phyloP scores from a whole-genome alignment of 92 coral and sea anemone genomes.

The Pocillopora meandrina region DNA sequence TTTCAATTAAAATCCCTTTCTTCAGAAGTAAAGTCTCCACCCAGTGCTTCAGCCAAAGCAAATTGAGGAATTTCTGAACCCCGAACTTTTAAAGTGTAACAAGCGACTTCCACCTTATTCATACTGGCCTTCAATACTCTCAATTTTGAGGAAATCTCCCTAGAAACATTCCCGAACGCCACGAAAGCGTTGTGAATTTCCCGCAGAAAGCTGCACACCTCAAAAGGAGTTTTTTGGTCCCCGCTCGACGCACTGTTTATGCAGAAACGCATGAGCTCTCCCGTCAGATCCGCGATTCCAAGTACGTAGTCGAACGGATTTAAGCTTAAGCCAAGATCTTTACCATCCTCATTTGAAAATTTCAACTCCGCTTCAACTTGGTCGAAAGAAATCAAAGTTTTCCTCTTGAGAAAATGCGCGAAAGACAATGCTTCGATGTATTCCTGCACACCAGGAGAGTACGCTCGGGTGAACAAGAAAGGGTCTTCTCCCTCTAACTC shows the following conservation, averaged over 20 bases:
- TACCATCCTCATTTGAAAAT: constrained; percentile 57
- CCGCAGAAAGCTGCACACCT: constrained; percentile 79
- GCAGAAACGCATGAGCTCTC: constrained; percentile 93
- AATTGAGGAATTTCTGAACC: constrained; percentile 93
- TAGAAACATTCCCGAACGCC: constrained; percentile 67
- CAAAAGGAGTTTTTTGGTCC: constrained; percentile 72
- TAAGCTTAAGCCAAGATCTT: constrained; percentile 44
- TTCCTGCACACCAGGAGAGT: constrained; percentile 95
- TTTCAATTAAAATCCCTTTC: background rate
- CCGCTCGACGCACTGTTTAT: constrained; percentile 93
- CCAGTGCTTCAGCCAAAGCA: constrained; percentile 75
- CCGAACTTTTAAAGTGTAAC: constrained; percentile 88
- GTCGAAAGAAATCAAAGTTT: constrained; percentile 66
- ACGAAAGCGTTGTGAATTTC: constrained; percentile 74
- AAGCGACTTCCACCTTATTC: constrained; percentile 85
- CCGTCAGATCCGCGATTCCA: constrained; percentile 97
- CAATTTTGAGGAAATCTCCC: constrained; percentile 76
- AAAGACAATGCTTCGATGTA: constrained; percentile 87
- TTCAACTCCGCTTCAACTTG: constrained; percentile 58
- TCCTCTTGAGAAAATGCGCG: constrained; percentile 72
- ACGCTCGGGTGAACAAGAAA: constrained; percentile 75
- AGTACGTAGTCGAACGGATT: constrained; percentile 84
- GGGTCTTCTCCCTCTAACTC: constrained; percentile 88
- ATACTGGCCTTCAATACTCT: constrained; percentile 79
- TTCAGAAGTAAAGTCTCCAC: background rate